These are phyloP conservation scores for Aphaenogaster rudis DNA, from an alignment of 1,140 invertebrate species.

Conservation along the genomic window DNA sequence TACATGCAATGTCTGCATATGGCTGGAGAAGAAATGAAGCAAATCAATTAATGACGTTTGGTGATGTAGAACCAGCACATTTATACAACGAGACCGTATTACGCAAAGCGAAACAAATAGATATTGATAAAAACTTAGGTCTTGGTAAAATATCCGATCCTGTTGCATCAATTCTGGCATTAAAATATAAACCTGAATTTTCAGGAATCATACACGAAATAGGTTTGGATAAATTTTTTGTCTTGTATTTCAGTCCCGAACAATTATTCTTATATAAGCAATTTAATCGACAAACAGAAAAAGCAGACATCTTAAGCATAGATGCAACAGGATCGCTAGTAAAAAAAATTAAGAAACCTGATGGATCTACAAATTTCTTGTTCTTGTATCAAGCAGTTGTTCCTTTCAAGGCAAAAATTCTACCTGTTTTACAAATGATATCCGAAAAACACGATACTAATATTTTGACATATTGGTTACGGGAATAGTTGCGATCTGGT, in stretches of 20 bases:
- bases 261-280: conserved; percentile 7
- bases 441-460: not conserved
- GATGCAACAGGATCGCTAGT: conserved; percentile 10
- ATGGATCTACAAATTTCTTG: not conserved
- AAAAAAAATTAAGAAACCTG: not conserved
- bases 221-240: conserved; percentile 24
- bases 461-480: conserved; percentile 8
- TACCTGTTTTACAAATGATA: conserved; percentile 14
- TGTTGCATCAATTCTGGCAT: not conserved
- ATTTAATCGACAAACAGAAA: not conserved
- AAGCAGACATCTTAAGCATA: not conserved
- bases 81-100: not conserved
- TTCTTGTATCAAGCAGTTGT: not conserved
- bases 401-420: not conserved
- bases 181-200: not conserved
- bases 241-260: conserved; percentile 16
- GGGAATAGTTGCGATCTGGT: not conserved
- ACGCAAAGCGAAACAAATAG: not conserved
- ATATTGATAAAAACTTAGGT: not conserved
- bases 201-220: not conserved
- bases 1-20: not conserved
- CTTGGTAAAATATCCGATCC: not conserved
- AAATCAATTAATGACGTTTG: conserved; percentile 5
- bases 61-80: conserved; percentile 13
- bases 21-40: not conserved